Percentiles rank a stretch among this genome's conserved stretches.
Conservation (phyloP, 2,888 invertebrate species). For the Camptogramma bilineatum region DNA sequence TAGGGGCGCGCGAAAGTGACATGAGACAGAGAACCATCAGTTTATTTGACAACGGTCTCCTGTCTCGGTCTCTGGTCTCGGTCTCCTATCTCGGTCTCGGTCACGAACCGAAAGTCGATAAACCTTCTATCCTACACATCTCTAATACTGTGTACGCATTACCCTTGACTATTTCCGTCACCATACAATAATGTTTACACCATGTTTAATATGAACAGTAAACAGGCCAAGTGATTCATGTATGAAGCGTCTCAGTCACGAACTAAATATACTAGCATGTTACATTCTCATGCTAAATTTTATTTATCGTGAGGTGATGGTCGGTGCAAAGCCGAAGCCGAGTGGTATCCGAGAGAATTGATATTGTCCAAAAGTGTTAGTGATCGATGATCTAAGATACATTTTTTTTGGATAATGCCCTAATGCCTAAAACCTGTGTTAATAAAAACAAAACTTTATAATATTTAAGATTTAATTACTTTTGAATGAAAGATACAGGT, state of each 20-base stretch:
- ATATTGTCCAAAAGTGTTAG: background rate
- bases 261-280: background rate
- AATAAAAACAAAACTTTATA: too few species aligned
- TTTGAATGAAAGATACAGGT: too few species aligned
- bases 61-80: too few species aligned
- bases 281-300: background rate
- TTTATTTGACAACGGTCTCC: too few species aligned
- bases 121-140: background rate
- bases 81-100: too few species aligned
- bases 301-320: background rate
- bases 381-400: background rate
- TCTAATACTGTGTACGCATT: background rate
- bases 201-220: conserved; percentile 2
- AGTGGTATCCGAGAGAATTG: background rate
- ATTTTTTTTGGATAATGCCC: too few species aligned
- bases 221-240: conserved; percentile 7
- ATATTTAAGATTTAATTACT: too few species aligned
- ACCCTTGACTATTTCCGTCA: conserved; percentile 7
- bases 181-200: conserved; percentile 4
- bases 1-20: too few species aligned
- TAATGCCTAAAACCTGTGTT: too few species aligned
- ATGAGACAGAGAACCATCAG: too few species aligned
- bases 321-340: background rate
- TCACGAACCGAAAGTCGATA: too few species aligned
- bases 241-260: background rate